A percentile compares a stretch with the other conserved stretches of the same genome.
These are phyloP conservation scores for Dreissena polymorpha DNA, from an alignment of 1,140 invertebrate species.

Conservation along the genomic window DNA sequence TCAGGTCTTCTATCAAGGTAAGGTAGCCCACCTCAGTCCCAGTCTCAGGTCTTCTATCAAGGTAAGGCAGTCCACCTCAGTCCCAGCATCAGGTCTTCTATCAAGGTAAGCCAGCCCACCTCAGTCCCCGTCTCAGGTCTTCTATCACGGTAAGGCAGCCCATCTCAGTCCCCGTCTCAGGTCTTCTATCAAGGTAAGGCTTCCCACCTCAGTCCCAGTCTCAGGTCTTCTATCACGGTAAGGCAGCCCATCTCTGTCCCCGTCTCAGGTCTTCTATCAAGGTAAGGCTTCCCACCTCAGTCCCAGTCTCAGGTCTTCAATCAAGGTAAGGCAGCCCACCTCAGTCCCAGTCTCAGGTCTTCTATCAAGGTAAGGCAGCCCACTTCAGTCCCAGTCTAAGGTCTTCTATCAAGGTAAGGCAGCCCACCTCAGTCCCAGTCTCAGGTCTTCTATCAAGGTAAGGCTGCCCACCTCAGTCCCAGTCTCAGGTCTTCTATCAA, in stretches of 20 bases:
- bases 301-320: constrained; percentile 58
- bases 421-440: constrained; percentile 63
- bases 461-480: constrained; percentile 61
- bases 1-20: constrained; percentile 60
- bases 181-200: constrained; percentile 65
- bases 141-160: constrained; percentile 65
- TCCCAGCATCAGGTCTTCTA: constrained; percentile 58
- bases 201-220: constrained; percentile 61
- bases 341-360: constrained; percentile 56
- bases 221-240: constrained; percentile 60
- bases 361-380: constrained; percentile 65
- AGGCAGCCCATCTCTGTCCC: constrained; percentile 60
- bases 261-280: constrained; percentile 61
- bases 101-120: constrained; percentile 66
- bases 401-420: constrained; percentile 63
- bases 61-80: constrained; percentile 62
- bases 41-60: constrained; percentile 61
- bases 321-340: constrained; percentile 65
- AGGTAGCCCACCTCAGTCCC: constrained; percentile 61
- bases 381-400: constrained; percentile 57
- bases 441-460: constrained; percentile 60
- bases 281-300: constrained; percentile 63
- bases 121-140: constrained; percentile 55
- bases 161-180: constrained; percentile 57
- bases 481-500: constrained; percentile 61